Percentiles rank a stretch among this genome's conserved stretches.
These are phyloP conservation scores for Flabesymbios commensalis DNA, from an alignment of 2,888 invertebrate species.

Conservation along the genomic window DNA sequence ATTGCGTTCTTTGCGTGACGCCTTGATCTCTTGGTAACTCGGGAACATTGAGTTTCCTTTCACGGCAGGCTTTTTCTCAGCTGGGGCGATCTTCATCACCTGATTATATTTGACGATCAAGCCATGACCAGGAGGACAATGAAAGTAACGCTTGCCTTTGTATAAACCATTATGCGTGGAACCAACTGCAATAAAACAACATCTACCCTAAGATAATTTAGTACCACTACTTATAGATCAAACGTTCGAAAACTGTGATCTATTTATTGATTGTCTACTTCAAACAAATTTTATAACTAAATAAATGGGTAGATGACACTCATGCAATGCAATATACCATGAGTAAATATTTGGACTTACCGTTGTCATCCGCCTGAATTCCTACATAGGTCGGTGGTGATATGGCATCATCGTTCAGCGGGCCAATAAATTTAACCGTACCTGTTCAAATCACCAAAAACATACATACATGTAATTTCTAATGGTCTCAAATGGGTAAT, in stretches of 20 bases:
- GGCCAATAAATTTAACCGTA: not conserved
- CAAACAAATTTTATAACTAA: not conserved
- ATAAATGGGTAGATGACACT: not conserved
- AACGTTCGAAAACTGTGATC: not conserved
- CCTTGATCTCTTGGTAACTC: conserved; percentile 50
- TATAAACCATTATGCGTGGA: conserved; percentile 52
- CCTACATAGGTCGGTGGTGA: not conserved
- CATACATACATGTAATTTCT: not conserved
- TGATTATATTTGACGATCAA: conserved; percentile 49
- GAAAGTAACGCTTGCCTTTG: conserved; percentile 54
- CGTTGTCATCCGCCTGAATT: not conserved
- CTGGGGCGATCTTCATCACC: conserved; percentile 38
- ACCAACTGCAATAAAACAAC: conserved; percentile 42
- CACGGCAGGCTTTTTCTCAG: conserved; percentile 41
- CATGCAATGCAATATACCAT: too few species aligned
- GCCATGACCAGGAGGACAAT: conserved; percentile 53
- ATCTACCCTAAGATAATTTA: not conserved
- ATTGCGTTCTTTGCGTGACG: conserved; percentile 28
- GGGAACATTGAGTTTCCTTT: conserved; percentile 53
- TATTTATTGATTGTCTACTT: not conserved
- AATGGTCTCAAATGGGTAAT: too few species aligned
- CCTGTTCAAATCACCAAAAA: not conserved
- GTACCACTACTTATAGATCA: not conserved
- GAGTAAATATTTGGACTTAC: too few species aligned
- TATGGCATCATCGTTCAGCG: not conserved